phyloP scores from a whole-genome alignment of 1,140 invertebrate species.

The Atta texana region DNA sequence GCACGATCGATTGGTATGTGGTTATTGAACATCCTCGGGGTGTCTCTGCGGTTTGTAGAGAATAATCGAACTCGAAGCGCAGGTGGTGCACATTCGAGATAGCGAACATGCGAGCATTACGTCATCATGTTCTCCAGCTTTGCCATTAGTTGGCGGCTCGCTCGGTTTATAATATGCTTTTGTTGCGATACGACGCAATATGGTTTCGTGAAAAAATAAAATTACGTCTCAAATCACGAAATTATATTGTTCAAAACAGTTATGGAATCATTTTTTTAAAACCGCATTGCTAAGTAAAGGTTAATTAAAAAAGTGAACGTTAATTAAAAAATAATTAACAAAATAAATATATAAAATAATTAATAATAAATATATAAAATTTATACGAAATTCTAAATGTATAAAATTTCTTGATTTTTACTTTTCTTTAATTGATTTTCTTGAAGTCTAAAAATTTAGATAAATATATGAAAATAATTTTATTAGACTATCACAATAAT shows the following conservation, averaged over 20 bases:
- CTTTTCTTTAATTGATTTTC: no score
- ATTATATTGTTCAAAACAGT: conserved; percentile 11
- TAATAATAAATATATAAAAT: no score
- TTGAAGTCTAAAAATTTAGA: no score
- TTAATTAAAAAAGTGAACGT: neutral
- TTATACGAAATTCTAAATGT: no score
- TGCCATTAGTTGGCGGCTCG: conserved; percentile 25
- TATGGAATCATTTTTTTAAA: neutral
- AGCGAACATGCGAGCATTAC: conserved; percentile 22
- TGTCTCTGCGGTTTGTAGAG: conserved; percentile 45
- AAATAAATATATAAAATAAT: no score
- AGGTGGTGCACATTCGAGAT: conserved; percentile 50
- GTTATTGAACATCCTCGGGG: conserved; percentile 39
- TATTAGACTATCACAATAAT: no score
- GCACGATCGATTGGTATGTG: conserved; percentile 47
- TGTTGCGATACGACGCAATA: neutral
- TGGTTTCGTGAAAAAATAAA: neutral
- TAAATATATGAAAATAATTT: no score
- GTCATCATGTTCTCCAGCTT: conserved; percentile 26
- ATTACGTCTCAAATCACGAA: neutral
- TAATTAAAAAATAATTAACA: neutral
- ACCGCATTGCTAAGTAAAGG: neutral
- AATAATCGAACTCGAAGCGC: conserved; percentile 50
- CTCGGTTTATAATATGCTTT: neutral
- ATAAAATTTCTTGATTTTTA: no score